phyloP scores from a whole-genome alignment of 2,888 invertebrate genomes.

The Latrodectus elegans region DNA sequence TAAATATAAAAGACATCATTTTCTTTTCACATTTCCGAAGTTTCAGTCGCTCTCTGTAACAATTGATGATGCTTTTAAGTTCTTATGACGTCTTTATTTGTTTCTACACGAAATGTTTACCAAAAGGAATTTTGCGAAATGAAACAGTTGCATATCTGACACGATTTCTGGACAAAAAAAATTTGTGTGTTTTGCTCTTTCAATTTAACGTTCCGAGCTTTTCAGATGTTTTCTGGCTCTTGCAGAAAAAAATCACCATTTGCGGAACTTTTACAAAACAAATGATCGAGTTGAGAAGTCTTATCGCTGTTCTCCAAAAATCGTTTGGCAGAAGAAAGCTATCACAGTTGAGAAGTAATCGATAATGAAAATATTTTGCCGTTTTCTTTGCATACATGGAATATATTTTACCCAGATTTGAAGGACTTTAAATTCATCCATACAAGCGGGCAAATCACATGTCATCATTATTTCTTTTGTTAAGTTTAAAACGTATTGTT shows the following conservation, averaged over 20 bases:
- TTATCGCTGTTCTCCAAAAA: slow-evolving; percentile 49
- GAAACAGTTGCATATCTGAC: not conserved
- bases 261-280: slow-evolving; percentile 36
- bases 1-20: no score
- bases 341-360: not conserved
- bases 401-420: no score
- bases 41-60: no score
- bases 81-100: not conserved
- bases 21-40: no score
- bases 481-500: no score
- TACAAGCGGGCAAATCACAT: no score
- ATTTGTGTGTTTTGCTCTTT: not conserved
- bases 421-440: no score
- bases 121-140: not conserved
- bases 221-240: not conserved
- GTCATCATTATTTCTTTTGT: no score
- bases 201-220: not conserved
- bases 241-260: slow-evolving; percentile 9
- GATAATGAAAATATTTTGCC: not conserved
- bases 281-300: slow-evolving; percentile 54
- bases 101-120: not conserved
- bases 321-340: slow-evolving; percentile 45
- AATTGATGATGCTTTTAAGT: no score
- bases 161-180: not conserved
- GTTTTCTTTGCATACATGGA: not conserved